Base-by-base conservation (phyloP, 2,113 vertebrate species). In the Heterocephalus glaber region DNA sequence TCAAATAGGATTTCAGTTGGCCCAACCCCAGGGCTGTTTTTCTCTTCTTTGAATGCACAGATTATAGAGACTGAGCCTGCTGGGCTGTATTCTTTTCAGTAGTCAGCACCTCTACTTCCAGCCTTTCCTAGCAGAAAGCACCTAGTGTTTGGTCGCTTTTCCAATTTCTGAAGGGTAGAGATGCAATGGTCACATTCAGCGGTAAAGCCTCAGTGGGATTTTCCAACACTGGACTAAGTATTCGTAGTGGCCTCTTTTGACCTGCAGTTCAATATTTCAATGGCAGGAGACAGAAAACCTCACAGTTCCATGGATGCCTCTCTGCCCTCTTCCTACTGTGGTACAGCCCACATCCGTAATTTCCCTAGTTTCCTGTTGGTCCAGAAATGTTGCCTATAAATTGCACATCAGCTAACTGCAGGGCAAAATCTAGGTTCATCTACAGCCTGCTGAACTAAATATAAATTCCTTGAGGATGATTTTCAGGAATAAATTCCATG, bases 391-490 rank as follows among this genome's bases (percentile, higher is more conserved):
- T 72, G 70, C 28, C 33, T 86, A 13, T 1, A 2, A 92, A 26
- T 2, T 28, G 5, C 28, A 88, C 35, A 82, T 70, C 49, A 83
- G 33, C 16, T 76, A 83, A 56, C 72, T 96, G 38, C 44, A 35
- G 63, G 88, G 44, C 19, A 63, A 68, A 58, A 7, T 89, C 94
- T 68, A 88, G 65, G 13, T 26, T 72, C 20, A 14, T 80, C 30
- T 70, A 49, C 54, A 56, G 41, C 26, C 58, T 66, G 65, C 35
- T 22, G 54, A 92, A 81, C 74, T 65, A 77, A 60, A 52, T n/a
- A 87, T 8, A 35, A 35, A 96, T 95, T 84, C 47, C 52, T 26
- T 16, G 77, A 92, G 70, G 49, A 54, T 65, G 72, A 68, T 91
- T 95, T 95, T 80, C 74, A 70, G 38, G 26, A 77, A 81, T 38